Evolutionary conservation across 2,888 invertebrate species (phyloP).

Genomic region (Synergus japonicus): DNA sequence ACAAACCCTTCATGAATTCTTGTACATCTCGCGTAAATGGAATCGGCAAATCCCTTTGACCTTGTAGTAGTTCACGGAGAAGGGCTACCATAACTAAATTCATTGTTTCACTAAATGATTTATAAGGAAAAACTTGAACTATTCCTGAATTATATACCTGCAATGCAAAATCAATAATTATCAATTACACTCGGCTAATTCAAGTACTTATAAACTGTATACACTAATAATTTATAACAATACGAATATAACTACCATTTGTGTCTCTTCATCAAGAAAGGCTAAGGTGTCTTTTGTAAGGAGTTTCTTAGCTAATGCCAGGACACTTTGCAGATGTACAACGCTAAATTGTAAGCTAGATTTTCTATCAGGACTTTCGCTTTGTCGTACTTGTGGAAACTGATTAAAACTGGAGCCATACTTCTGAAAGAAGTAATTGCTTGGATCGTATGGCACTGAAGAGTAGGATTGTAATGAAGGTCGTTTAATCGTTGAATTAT

Average conservation of each 20-base stretch:
- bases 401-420: conserved; percentile 96
- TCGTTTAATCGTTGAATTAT: conserved; percentile 64
- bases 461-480: conserved; percentile 81
- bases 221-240: neutral
- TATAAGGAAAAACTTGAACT: conserved; percentile 91
- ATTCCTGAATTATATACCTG: conserved; percentile 79
- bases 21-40: conserved; percentile 95
- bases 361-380: conserved; percentile 85
- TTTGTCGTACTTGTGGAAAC: conserved; percentile 89
- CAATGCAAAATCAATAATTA: conserved; percentile 28
- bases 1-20: conserved; percentile 93
- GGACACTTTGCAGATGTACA: conserved; percentile 88
- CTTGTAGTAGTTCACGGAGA: conserved; percentile 92
- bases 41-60: conserved; percentile 92
- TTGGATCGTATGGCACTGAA: conserved; percentile 87
- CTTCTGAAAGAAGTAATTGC: conserved; percentile 92
- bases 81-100: conserved; percentile 95
- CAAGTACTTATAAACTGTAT: too few species aligned
- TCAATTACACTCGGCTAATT: too few species aligned
- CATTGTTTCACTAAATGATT: conserved; percentile 95
- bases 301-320: conserved; percentile 89
- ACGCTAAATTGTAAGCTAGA: conserved; percentile 85
- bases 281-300: conserved; percentile 90
- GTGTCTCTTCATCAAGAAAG: conserved; percentile 90
- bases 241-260: conserved; percentile 81